Percentiles rank a stretch among this genome's conserved stretches.
Evolutionary conservation across 2,888 invertebrate genomes (phyloP).

Genomic region (Yponomeuta sedellus): DNA sequence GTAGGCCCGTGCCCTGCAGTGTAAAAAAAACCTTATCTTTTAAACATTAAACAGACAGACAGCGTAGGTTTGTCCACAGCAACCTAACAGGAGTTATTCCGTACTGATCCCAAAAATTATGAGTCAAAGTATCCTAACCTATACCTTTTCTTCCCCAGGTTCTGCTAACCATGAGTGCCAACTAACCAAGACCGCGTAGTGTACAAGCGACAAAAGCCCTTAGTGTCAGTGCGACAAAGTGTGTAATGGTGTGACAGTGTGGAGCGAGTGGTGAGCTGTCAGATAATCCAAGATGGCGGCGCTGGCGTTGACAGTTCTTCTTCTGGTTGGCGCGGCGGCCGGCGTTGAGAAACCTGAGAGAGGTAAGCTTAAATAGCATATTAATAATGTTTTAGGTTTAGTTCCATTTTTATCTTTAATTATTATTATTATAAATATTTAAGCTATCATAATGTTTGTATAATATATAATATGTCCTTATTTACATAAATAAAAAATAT

Average conservation of each 20-base stretch:
- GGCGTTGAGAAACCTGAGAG: not conserved
- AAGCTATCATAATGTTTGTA: no score
- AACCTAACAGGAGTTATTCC: not conserved
- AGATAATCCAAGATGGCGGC: conserved; percentile 9
- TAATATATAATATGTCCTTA: no score
- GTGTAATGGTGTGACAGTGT: conserved; percentile 11
- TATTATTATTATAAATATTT: no score
- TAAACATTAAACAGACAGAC: no score
- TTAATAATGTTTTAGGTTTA: no score
- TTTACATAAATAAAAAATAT: no score
- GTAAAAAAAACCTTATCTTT: no score
- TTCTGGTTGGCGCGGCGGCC: not conserved
- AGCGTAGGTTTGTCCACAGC: not conserved
- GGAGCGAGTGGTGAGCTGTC: conserved; percentile 8
- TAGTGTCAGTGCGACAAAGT: not conserved
- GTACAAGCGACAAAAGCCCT: not conserved
- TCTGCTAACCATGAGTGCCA: not conserved
- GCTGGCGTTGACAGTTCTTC: conserved; percentile 10
- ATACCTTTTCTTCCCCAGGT: not conserved
- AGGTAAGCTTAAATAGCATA: no score
- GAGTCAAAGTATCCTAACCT: not conserved
- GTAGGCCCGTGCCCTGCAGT: no score
- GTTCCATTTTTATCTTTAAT: no score
- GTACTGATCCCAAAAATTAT: not conserved
- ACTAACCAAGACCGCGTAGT: not conserved